Base-by-base conservation (phyloP, 2,888 invertebrate species). In the Apotomis turbidana region DNA sequence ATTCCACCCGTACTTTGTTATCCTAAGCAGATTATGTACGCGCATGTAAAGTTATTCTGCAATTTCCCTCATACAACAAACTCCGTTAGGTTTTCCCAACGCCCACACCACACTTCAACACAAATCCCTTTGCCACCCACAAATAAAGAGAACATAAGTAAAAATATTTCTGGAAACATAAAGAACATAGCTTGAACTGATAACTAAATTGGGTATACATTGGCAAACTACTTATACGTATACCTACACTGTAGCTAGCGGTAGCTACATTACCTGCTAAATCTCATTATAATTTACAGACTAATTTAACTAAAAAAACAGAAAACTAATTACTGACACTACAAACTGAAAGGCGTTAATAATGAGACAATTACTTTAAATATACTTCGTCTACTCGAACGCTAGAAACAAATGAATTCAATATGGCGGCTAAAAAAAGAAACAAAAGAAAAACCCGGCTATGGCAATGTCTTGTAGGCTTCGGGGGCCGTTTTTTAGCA, bases 361-460 rank as follows among this genome's bases (percentile, higher is more conserved):
- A 58, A 68, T 63, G 71, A 5, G 57, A 60, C 60, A 68, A 72
- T 72, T 46, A 63, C 67, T 58, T 71, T 59, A 46, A 44, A 68
- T 41, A 41, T 41, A 71, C 52, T 13, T 46, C 27, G 27, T 57
- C 68, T 68, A 68, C 44, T 13, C 46, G 62, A 63, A 63, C 52
- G 49, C 70, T 70, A 59, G 8, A 68, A n/a, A 60, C 49, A 62
- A 60, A 63, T 63, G 58, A 46, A 36, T 63, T 67, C 58, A 72
- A 68, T 10, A 68, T 72, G 72, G 72, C 54, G 38, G 38, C 63
- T 68, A 72, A 60, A 15, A 76, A 76, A 79, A 79, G 78, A 84
- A 79, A 74, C 76, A 81, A 80, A 78, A 76, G 73, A 80, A 76
- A 82, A 87, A 89, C 88, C 89, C 85, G 76, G 86, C 78, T 73